These are phyloP conservation scores for Chromobotia macracanthus DNA, from an alignment of 2,797 vertebrate species.

Conservation along the genomic window DNA sequence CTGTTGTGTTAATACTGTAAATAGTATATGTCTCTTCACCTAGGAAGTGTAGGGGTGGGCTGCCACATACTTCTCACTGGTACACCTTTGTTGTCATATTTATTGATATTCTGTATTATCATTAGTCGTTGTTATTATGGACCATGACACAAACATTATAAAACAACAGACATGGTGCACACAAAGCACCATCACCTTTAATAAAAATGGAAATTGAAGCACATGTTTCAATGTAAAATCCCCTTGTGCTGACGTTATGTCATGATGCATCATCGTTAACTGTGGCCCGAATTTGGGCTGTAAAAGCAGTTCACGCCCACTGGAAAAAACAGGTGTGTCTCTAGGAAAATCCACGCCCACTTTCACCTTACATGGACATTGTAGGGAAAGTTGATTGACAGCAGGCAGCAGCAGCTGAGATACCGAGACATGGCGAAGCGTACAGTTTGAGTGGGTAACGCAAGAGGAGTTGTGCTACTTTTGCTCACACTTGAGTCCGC, in stretches of 20 bases:
- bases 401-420: constrained; percentile 83
- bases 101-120: too few relatives aligned
- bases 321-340: constrained; percentile 74
- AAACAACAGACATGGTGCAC: constrained; percentile 56
- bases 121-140: too few relatives aligned
- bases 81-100: too few relatives aligned
- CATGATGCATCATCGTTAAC: constrained; percentile 20
- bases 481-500: constrained; percentile 66
- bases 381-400: constrained; percentile 80
- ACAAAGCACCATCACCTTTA: constrained; percentile 60
- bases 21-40: too few relatives aligned
- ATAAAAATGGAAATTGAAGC: not conserved
- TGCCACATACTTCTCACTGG: too few relatives aligned
- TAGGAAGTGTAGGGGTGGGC: too few relatives aligned
- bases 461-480: constrained; percentile 79
- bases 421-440: constrained; percentile 85
- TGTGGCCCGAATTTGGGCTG: constrained; percentile 21
- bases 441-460: constrained; percentile 74
- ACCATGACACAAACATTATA: too few relatives aligned
- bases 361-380: constrained; percentile 76
- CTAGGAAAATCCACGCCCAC: constrained; percentile 54
- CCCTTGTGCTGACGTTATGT: constrained; percentile 55
- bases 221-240: constrained; percentile 49
- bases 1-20: too few relatives aligned
- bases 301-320: constrained; percentile 70